Evolutionary conservation across 2,888 invertebrate genomes (phyloP), one percentile per base, ranked within the genome.

Genomic region (Kryphioiulus occultus): DNA sequence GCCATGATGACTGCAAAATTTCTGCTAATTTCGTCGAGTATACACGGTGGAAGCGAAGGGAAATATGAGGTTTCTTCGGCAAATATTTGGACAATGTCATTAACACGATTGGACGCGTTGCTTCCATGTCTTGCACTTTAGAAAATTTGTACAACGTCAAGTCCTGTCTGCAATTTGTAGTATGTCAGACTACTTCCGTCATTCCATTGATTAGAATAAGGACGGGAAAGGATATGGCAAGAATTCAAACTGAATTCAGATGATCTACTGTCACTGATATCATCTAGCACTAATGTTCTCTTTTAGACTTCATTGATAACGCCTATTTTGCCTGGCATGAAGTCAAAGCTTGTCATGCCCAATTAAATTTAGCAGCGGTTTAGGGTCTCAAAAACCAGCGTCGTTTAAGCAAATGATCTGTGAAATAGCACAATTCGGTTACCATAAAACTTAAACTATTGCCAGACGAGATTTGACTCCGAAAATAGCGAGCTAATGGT

Each of bases 341-440:
- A 68, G 26, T 15, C 1, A 68, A 12, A 10, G 15, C 68, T 26
- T 12, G 68, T 68, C 68, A 68, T 10, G 26, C 68, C 2, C 26
- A 68, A 68, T 68, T 68, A 68, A n/a, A 10, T 68, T 59, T 68
- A 68, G 26, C 59, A 68, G 26, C 68, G 1, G 26, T 26, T 68
- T 68, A 10, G 3, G 68, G 68, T 26, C 68, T 10, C 68, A 26
- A 68, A 47, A 26, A 68, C n/a, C 26, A 12, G 59, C 53, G 59
- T 68, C 68, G 68, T 68, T 26, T 26, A 68, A 68, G 68, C 68
- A 68, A 68, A 68, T 68, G 68, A 68, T 68, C 68, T 68, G 68
- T 68, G 68, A 68, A 68, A 68, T 68, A 26, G 68, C 68, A 68
- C 26, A 26, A 68, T 26, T 68, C 26, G 26, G 68, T 26, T 68